Percentiles rank a stretch among this genome's conserved stretches.
These are phyloP conservation scores for Polyploca ridens DNA, from an alignment of 2,888 invertebrate species.

Conservation along the genomic window DNA sequence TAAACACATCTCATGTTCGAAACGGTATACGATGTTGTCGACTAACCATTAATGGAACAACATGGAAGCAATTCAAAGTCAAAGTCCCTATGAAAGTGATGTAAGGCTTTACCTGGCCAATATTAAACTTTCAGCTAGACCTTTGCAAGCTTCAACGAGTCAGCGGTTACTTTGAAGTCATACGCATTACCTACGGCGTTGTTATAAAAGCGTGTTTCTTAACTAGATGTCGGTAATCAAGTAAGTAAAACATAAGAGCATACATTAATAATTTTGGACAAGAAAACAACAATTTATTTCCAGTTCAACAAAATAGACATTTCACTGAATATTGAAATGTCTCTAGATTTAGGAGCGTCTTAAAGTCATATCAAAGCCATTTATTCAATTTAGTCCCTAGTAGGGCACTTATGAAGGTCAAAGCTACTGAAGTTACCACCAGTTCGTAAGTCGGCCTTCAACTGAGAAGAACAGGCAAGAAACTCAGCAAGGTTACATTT, in stretches of 20 bases:
- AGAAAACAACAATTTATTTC: too few species aligned
- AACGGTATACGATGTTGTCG: neutral
- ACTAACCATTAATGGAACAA: constrained; percentile 28
- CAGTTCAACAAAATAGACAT: too few species aligned
- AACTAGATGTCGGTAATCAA: neutral
- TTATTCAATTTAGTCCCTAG: too few species aligned
- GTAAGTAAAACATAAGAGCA: neutral
- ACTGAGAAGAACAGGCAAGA: too few species aligned
- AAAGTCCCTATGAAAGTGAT: constrained; percentile 18
- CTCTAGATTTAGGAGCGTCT: too few species aligned
- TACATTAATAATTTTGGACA: too few species aligned
- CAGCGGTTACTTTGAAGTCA: constrained; percentile 54
- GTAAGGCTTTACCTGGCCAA: constrained; percentile 31
- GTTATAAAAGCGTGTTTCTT: constrained; percentile 9
- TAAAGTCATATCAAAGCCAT: too few species aligned
- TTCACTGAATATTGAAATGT: too few species aligned
- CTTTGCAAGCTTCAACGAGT: constrained; percentile 44
- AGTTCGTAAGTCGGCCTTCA: too few species aligned
- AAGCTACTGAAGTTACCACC: too few species aligned
- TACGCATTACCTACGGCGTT: constrained; percentile 34
- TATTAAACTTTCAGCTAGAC: constrained; percentile 35
- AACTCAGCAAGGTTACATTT: too few species aligned
- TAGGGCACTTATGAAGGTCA: too few species aligned
- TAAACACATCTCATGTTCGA: neutral
- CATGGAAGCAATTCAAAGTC: constrained; percentile 35